Conservation (phyloP, 2,888 invertebrate genomes). For the Nomada lathburiana region DNA sequence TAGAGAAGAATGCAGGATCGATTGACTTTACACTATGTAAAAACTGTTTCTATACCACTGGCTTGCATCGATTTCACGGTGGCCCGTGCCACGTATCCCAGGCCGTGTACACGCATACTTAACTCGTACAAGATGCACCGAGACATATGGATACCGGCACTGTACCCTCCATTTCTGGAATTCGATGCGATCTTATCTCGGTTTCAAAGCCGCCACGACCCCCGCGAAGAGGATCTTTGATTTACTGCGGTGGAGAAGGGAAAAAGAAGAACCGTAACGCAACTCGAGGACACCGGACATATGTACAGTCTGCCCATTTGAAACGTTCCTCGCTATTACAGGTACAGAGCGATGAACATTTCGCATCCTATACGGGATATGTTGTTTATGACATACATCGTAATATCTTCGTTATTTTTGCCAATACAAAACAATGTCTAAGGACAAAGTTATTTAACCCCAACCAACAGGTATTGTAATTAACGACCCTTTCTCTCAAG, state of each 20-base stretch:
- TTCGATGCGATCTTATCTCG: slow-evolving; percentile 76
- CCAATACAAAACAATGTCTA: too few species aligned
- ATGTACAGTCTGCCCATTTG: neutral
- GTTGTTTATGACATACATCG: too few species aligned
- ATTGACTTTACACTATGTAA: neutral
- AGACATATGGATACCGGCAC: slow-evolving; percentile 49
- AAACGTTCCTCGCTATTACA: too few species aligned
- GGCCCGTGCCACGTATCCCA: slow-evolving; percentile 53
- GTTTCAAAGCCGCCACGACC: slow-evolving; percentile 64
- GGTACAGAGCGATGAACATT: too few species aligned
- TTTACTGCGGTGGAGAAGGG: slow-evolving; percentile 65
- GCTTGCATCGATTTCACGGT: slow-evolving; percentile 55
- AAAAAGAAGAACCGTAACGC: slow-evolving; percentile 48
- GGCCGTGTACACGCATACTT: slow-evolving; percentile 30
- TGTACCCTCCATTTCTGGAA: slow-evolving; percentile 69
- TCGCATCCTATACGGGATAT: too few species aligned
- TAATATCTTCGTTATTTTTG: too few species aligned
- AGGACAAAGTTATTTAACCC: neutral
- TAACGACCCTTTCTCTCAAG: too few species aligned
- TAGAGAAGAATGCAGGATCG: neutral
- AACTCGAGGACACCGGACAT: slow-evolving; percentile 11
- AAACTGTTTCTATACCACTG: slow-evolving; percentile 36
- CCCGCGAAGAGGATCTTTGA: slow-evolving; percentile 77
- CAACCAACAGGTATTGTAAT: too few species aligned
- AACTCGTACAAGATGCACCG: slow-evolving; percentile 43